Evolutionary conservation across 2,113 vertebrate genomes (phyloP).

Genomic region (Amblyornis subalaris): DNA sequence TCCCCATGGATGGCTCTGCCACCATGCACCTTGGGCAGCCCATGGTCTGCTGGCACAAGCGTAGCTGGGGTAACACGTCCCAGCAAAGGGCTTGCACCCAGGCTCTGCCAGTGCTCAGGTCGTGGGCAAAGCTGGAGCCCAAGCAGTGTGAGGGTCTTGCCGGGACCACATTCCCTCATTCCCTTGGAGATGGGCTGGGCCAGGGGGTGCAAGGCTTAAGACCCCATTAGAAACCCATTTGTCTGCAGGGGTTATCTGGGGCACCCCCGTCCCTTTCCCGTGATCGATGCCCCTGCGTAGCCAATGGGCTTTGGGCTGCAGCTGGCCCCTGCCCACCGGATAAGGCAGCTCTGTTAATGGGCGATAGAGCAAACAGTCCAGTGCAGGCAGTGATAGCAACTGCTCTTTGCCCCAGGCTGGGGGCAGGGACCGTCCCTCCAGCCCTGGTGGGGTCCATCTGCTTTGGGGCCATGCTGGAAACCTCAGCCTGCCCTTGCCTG

Average conservation of each 20-base stretch:
- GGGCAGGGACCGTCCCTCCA: not conserved
- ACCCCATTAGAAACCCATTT: constrained; percentile 36
- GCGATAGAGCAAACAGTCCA: constrained; percentile 17
- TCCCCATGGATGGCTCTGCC: not conserved
- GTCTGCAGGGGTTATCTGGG: constrained; percentile 48
- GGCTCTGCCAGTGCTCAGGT: fast-evolving
- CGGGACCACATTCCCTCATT: not conserved
- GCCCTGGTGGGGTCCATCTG: not conserved
- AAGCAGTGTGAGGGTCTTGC: fast-evolving
- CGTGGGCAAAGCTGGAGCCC: not conserved
- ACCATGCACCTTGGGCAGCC: not conserved
- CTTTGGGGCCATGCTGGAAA: not conserved
- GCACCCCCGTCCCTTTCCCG: not conserved
- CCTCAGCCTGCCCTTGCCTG: not conserved
- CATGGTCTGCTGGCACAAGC: not conserved
- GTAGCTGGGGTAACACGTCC: not conserved
- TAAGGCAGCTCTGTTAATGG: constrained; percentile 44
- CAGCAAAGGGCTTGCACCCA: not conserved
- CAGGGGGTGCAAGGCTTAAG: not conserved
- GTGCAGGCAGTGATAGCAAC: not conserved
- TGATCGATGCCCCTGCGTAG: not conserved
- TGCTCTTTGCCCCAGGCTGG: constrained; percentile 15
- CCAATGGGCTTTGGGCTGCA: not conserved
- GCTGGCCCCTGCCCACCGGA: not conserved
- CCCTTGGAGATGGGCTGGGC: not conserved